Base-by-base conservation (phyloP, 2,113 vertebrate genomes). In the Epinephelus lanceolatus region DNA sequence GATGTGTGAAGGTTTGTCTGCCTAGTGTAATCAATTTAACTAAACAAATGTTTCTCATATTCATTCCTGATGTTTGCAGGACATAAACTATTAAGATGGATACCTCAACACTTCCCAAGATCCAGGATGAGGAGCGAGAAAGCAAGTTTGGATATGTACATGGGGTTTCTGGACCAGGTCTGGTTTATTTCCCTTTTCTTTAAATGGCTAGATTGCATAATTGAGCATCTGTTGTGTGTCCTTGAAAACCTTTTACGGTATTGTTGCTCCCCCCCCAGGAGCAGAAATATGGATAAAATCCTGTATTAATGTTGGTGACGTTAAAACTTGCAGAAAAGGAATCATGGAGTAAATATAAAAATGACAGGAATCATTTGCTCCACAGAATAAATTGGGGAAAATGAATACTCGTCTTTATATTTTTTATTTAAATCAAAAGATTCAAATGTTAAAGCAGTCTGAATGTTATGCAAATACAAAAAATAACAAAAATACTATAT, bases 141-240 rank as follows among this genome's bases (percentile, higher is more conserved):
- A 95, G 95, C 82, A 81, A 92, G 47, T 97, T 98, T 87, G 97
- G 97, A 87, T 98, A 94, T 80, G 97, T 99, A 2, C 96, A 97
- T 88, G 97, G 97, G 5, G 97, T 99, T 72, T 99, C 97, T 12
- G 98, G 97, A 86, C 97, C 98, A 92, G 98, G 98, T 98, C 85
- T 89, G 95, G 89, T 85, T 76, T 74, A n/a, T 59, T 33, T 0
- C 0, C 5, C 21, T 11, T 74, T 12, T 18, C 17, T 71, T 69
- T 47, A 13, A 33, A 30, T 69, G n/a, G 3, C 11, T 60, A n/a
- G 1, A 40, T 4, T 73, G 1, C 3, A 40, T 40, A 51, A 15
- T 75, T 33, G 14, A 23, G 45, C 2, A 10, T 25, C 0, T 42
- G 5, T 52, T 37, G 0, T 37, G 6, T 37, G 33, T 37, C 33